phyloP scores from a whole-genome alignment of 2,113 vertebrate species.

The Puntigrus tetrazona region DNA sequence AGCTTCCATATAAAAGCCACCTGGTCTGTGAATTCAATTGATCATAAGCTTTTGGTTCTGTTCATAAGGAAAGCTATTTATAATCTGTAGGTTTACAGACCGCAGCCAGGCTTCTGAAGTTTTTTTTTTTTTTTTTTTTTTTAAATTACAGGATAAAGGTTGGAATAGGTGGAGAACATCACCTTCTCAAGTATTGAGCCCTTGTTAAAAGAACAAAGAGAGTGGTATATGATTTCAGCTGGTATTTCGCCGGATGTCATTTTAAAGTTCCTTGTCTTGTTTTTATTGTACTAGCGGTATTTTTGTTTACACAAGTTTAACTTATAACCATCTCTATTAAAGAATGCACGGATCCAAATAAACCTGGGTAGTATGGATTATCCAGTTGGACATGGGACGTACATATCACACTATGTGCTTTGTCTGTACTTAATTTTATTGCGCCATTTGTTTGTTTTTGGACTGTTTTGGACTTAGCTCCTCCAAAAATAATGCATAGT shows the following conservation, averaged over 20 bases:
- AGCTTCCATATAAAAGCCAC: background rate
- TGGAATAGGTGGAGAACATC: conserved; percentile 1
- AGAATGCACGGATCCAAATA: background rate
- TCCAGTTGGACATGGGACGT: background rate
- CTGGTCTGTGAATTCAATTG: background rate
- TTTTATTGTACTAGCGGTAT: background rate
- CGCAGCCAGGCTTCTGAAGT: background rate
- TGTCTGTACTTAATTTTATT: background rate
- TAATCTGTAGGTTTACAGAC: background rate
- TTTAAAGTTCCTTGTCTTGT: background rate
- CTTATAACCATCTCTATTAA: background rate
- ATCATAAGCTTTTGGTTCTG: background rate
- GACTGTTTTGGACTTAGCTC: no score
- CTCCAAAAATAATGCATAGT: no score
- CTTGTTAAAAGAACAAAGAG: background rate
- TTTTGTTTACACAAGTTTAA: background rate
- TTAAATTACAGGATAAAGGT: background rate
- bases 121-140: no score
- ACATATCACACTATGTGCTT: background rate
- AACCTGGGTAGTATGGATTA: background rate
- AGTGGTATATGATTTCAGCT: background rate
- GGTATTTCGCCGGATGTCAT: background rate
- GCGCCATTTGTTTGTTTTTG: background rate
- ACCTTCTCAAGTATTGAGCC: background rate
- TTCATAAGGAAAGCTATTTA: background rate